These are phyloP conservation scores for Tineola bisselliella DNA, from an alignment of 2,888 invertebrate species.

Conservation along the genomic window DNA sequence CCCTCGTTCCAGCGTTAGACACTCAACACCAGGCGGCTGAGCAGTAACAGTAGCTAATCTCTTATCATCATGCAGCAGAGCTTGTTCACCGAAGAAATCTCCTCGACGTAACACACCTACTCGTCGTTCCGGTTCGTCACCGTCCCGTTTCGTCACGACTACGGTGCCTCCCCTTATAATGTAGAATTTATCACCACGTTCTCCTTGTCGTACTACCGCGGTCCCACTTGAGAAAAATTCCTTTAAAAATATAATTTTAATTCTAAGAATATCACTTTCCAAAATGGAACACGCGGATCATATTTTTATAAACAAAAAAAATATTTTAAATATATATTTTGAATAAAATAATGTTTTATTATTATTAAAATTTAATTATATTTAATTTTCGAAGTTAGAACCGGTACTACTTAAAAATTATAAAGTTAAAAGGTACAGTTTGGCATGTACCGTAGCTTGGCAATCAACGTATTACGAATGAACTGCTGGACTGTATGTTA, in stretches of 20 bases:
- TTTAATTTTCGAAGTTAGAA: no score
- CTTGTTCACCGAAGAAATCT: slow-evolving; percentile 90
- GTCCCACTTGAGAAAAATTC: slow-evolving; percentile 84
- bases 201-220: slow-evolving; percentile 85
- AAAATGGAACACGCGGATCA: background rate
- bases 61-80: slow-evolving; percentile 83
- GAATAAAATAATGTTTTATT: no score
- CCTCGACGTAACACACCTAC: slow-evolving; percentile 79
- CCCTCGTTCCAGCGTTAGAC: slow-evolving; percentile 87
- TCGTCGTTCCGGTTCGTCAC: slow-evolving; percentile 69
- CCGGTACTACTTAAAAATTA: no score
- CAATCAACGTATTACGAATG: no score
- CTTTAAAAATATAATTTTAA: slow-evolving; percentile 36
- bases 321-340: background rate
- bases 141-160: slow-evolving; percentile 73
- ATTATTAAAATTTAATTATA: no score
- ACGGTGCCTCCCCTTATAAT: slow-evolving; percentile 88
- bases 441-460: no score
- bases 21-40: slow-evolving; percentile 83
- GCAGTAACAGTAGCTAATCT: slow-evolving; percentile 93
- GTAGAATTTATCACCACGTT: slow-evolving; percentile 89
- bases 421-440: no score
- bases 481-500: no score
- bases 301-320: no score
- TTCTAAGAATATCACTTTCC: background rate